Base-by-base conservation (phyloP, 2,888 invertebrate genomes). In the Atethmia centrago region DNA sequence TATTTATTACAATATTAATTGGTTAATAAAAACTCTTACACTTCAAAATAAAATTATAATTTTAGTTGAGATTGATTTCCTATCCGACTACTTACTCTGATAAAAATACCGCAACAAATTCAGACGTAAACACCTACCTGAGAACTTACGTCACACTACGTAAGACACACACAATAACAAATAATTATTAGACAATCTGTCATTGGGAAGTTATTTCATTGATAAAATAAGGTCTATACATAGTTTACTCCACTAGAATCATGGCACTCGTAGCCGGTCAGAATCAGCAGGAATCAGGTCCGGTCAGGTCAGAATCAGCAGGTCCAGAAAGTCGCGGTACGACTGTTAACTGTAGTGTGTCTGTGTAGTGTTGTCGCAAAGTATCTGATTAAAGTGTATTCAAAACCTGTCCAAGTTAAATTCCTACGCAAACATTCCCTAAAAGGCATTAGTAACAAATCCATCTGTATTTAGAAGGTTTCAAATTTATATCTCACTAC, bases 131-230 rank as follows among this genome's bases (percentile, higher is more conserved):
- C 19, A 16, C 40, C n/a, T 25, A 16, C 40, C n/a, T 40, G 16
- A 16, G 14, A 16, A 59, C 25, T 40, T 61, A 25, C 61, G 51
- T 68, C 69, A 70, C 5, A 31, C 31, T 31, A 14, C 5, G 16
- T n/a, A 16, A 51, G 12, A 31, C 12, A 63, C 70, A 69, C 51
- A 70, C n/a, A 42, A 19, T 2, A 70, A 70, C 70, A 69, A 67
- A 67, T 19, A 67, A 67, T 19, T 19, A 45, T 47, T 49, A 7
- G 1, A 21, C 16, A 49, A 28, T n/a, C 21, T 28, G 19, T 5
- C 12, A 16, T 12, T 49, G 49, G 14, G 10, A 21, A 69, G 28
- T 67, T 36, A 68, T 47, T 68, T 25, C 1, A 47, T 36, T 47
- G 3, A 49, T 36, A 14, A 25, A 36, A 21, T 21, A 7, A 28